These are phyloP conservation scores for Ostrea denselamellosa DNA, from an alignment of 1,140 invertebrate species.

Conservation along the genomic window DNA sequence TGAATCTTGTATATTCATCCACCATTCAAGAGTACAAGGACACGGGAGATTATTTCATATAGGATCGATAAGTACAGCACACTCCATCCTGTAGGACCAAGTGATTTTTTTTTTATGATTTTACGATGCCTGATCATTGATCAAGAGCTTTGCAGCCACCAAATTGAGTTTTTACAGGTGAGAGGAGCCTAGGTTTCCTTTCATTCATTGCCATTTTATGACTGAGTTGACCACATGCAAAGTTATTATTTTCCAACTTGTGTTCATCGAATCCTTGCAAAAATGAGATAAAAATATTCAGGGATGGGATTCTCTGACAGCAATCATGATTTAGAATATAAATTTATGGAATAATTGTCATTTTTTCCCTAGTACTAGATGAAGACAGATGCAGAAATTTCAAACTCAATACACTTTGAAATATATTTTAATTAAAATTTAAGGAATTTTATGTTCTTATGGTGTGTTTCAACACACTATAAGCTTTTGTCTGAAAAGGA, in stretches of 20 bases:
- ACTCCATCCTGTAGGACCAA: not conserved
- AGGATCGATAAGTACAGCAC: not conserved
- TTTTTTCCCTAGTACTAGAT: not conserved
- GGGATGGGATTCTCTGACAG: not conserved
- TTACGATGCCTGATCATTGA: constrained; percentile 20
- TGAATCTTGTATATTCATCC: not conserved
- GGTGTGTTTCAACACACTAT: too few species aligned
- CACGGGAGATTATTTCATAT: not conserved
- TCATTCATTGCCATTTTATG: constrained; percentile 21
- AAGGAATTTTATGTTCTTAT: too few species aligned
- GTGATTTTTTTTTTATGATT: constrained; percentile 9
- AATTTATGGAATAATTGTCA: not conserved
- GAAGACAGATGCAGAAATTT: too few species aligned
- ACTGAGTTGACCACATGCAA: constrained; percentile 2
- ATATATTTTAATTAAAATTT: too few species aligned
- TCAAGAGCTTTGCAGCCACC: not conserved
- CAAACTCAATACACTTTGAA: too few species aligned
- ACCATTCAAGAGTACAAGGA: not conserved
- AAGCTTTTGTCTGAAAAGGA: not conserved
- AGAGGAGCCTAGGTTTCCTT: constrained; percentile 7
- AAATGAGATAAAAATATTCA: not conserved
- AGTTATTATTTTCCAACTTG: constrained; percentile 25
- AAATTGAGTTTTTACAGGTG: constrained; percentile 23
- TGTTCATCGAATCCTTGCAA: not conserved
- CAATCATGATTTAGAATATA: not conserved